phyloP scores from a whole-genome alignment of 2,888 invertebrate species.

The Rhodophaea formosa region DNA sequence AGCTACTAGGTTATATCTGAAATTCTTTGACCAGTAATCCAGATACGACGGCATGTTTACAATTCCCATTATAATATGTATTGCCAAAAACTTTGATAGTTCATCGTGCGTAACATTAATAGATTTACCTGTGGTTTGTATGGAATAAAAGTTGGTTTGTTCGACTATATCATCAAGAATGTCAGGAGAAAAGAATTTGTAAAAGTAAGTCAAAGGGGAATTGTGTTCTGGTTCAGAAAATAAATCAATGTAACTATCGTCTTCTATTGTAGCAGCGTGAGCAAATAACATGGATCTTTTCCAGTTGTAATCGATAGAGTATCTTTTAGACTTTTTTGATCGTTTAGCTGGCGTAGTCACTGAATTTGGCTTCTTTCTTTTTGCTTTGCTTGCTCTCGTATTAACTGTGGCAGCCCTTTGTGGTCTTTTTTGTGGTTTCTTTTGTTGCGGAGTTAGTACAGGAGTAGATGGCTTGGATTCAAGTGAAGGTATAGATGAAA shows the following conservation, averaged over 20 bases:
- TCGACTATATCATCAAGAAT: slow-evolving; percentile 15
- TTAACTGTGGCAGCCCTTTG: no score
- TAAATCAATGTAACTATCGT: no score
- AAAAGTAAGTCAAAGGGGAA: slow-evolving; percentile 9
- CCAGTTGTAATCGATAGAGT: not conserved
- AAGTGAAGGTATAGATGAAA: slow-evolving; percentile 8
- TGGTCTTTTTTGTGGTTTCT: no score
- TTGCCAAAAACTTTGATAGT: slow-evolving; percentile 35
- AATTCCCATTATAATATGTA: slow-evolving; percentile 40
- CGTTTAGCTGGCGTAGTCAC: not conserved
- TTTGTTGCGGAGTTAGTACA: no score
- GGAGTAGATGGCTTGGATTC: no score
- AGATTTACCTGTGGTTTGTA: slow-evolving; percentile 28
- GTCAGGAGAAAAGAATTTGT: slow-evolving; percentile 18
- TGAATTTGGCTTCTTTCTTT: not conserved
- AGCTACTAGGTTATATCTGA: slow-evolving; percentile 30
- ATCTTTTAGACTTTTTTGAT: slow-evolving; percentile 2
- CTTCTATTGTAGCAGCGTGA: slow-evolving; percentile 3
- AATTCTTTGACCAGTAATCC: slow-evolving; percentile 33
- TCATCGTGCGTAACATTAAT: slow-evolving; percentile 30
- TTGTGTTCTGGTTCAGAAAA: no score
- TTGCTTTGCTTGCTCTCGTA: no score
- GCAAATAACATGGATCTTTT: slow-evolving; percentile 6
- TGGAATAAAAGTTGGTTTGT: slow-evolving; percentile 29
- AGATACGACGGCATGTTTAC: slow-evolving; percentile 33